These are phyloP conservation scores for Drosophila fuyamai DNA, from an alignment of 1,140 invertebrate species.

Conservation along the genomic window DNA sequence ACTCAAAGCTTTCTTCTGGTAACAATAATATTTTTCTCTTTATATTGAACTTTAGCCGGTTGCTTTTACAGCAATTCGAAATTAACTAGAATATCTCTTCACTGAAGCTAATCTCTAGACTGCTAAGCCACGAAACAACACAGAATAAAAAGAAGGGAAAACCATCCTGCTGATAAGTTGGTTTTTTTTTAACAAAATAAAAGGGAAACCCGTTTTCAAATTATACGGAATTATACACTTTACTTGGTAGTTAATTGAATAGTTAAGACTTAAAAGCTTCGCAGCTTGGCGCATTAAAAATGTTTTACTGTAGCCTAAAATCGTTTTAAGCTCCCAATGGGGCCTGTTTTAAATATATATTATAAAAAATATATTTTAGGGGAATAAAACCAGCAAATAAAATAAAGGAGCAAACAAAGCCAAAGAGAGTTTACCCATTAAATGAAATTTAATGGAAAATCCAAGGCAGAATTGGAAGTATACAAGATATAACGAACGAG, in stretches of 20 bases:
- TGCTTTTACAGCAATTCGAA: slow-evolving; percentile 73
- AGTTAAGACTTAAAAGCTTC: slow-evolving; percentile 75
- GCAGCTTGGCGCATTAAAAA: slow-evolving; percentile 70
- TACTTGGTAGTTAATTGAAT: slow-evolving; percentile 67
- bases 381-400: slow-evolving; percentile 41
- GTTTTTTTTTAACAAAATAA: slow-evolving; percentile 47
- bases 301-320: slow-evolving; percentile 80
- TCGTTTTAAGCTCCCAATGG: slow-evolving; percentile 56
- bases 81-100: slow-evolving; percentile 57
- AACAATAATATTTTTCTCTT: slow-evolving; percentile 82
- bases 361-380: slow-evolving; percentile 51
- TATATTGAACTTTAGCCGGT: slow-evolving; percentile 64
- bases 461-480: slow-evolving; percentile 12
- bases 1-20: slow-evolving; percentile 80
- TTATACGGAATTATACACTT: slow-evolving; percentile 68
- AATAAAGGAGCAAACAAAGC: slow-evolving; percentile 1
- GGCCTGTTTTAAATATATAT: slow-evolving; percentile 65
- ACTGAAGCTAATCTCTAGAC: slow-evolving; percentile 73
- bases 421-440: slow-evolving; percentile 16
- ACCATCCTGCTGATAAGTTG: slow-evolving; percentile 62
- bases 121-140: slow-evolving; percentile 60
- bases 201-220: slow-evolving; percentile 60
- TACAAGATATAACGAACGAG: slow-evolving; percentile 1
- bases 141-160: slow-evolving; percentile 19
- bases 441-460: slow-evolving; percentile 31